Evolutionary conservation across 2,113 vertebrate species (phyloP), one percentile per base, ranked within the genome.

Genomic region (Suncus etruscus): DNA sequence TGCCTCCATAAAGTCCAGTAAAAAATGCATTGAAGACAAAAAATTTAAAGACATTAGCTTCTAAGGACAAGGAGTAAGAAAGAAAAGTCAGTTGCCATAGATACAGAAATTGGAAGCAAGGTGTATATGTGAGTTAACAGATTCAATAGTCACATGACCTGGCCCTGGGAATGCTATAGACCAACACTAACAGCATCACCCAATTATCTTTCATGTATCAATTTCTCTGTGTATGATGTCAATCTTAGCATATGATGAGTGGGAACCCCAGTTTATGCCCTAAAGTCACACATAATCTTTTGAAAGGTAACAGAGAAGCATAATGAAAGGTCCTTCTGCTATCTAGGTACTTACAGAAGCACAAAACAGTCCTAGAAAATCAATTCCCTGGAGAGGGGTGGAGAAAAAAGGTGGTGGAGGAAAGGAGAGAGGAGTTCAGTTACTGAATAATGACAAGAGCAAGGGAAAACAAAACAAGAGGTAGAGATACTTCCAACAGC

Each of bases 101-200:
- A 20, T 47, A 15, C 15, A 58, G 31, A 47, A 15, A 48, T 15
- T 3, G 18, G 54, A 58, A 73, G 74, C 29, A 6, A 11, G 12
- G n/a, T 16, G 72, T 32, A 27, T 1, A 3, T 11, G 32, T 11
- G 47, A 32, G 45, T 3, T 6, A 48, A n/a, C 11, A 54, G 70
- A 27, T 11, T n/a, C 63, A 9, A 27, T 45, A 4, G 8, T 0
- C 63, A 22, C 20, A 69, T 47, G 6, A 84, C 9, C 31, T 54
- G 24, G 77, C 32, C 50, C 45, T 8, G 45, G 58, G 48, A n/a
- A 73, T 0, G 5, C n/a, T 14, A 45, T 63, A 31, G 65, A 73
- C 15, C 31, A 11, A 0, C 29, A 25, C 14, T 0, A 0, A 0
- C 0, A 11, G 16, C 50, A 1, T 31, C 31, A 20, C 31, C 51